Base-by-base conservation (phyloP, 2,113 vertebrate species). In the Balaenoptera acutorostrata region DNA sequence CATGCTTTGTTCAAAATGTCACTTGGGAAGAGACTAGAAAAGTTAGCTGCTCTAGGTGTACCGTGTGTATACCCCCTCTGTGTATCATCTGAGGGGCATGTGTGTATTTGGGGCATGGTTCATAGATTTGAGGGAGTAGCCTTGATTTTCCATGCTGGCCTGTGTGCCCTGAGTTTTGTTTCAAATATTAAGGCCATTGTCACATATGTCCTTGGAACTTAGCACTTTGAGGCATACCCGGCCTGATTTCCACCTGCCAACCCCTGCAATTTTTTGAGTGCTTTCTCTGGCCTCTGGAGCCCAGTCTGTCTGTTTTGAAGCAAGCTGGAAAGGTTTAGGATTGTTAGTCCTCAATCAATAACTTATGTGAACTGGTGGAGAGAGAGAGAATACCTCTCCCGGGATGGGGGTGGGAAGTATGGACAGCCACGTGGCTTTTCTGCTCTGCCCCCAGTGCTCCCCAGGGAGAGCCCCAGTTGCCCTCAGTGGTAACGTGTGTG, bases 11-110 rank as follows among this genome's bases (percentile, higher is more conserved):
- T 91, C n/a, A 82, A 52, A 69, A 66, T 69, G 44, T 31, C 55
- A 21, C 25, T 64, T 59, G 72, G 41, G 74, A 95, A 44, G 72
- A 75, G 1, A 80, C 21, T 21, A 59, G 71, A 39, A 44, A 69
- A 36, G 11, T 63, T 52, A 52, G 61, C 14, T 46, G 23, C 49
- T 12, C 1, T 36, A 64, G 27, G 5, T 49, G 21, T 36, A 1
- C 6, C 10, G 0, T 4, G 13, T 20, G 1, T 23, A 41, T 23
- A 3, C 15, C 29, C 9, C 27, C 29, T 29, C 31, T 63, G 17
- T 14, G 18, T 74, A 8, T 29, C n/a, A 6, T 55, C 2, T 21
- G 20, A 36, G 80, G 52, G 52, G 3, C 25, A 5, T 27, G 27
- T 27, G 13, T 41, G 21, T 87, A 14, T 69, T 31, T 57, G 13